Evolutionary conservation across 2,888 invertebrate species (phyloP).

Genomic region (Hirtodrosophila trivittata): DNA sequence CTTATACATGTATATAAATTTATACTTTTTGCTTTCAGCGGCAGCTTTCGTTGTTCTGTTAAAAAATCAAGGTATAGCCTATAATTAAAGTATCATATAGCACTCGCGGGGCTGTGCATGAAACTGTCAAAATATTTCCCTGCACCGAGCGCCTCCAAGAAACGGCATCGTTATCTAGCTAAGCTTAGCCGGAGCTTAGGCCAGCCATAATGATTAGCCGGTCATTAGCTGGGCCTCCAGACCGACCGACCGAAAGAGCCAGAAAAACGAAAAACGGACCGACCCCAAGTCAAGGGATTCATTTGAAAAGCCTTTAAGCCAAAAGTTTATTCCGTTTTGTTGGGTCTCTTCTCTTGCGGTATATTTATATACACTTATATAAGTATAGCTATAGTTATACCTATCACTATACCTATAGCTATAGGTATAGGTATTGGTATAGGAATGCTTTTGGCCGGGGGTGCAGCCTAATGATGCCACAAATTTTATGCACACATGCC

Average conservation of each 20-base stretch:
- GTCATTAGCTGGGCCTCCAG: conserved; percentile 65
- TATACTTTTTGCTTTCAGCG: conserved; percentile 30
- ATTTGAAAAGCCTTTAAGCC: conserved; percentile 77
- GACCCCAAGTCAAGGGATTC: conserved; percentile 58
- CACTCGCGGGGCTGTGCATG: conserved; percentile 75
- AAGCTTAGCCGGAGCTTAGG: conserved; percentile 43
- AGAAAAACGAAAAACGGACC: conserved; percentile 15
- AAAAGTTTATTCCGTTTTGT: conserved; percentile 67
- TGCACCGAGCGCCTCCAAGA: conserved; percentile 30
- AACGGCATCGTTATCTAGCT: conserved; percentile 68
- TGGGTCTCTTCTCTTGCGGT: conserved; percentile 33
- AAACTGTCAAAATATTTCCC: conserved; percentile 78
- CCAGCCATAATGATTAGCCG: conserved; percentile 73
- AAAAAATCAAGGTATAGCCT: conserved; percentile 63
- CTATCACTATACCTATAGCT: neutral
- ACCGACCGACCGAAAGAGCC: conserved; percentile 7
- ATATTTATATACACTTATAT: conserved; percentile 9
- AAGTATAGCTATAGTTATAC: neutral
- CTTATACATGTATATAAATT: conserved; percentile 36
- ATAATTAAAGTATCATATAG: conserved; percentile 79
- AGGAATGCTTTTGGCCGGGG: conserved; percentile 65
- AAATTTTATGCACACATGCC: conserved; percentile 73
- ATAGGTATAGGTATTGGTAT: conserved; percentile 7
- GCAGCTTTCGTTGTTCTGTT: conserved; percentile 61
- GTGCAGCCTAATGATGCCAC: conserved; percentile 76